Percentiles rank a stretch among this genome's conserved stretches.
phyloP scores from a whole-genome alignment of 2,888 invertebrate species.

The Alitta virens region DNA sequence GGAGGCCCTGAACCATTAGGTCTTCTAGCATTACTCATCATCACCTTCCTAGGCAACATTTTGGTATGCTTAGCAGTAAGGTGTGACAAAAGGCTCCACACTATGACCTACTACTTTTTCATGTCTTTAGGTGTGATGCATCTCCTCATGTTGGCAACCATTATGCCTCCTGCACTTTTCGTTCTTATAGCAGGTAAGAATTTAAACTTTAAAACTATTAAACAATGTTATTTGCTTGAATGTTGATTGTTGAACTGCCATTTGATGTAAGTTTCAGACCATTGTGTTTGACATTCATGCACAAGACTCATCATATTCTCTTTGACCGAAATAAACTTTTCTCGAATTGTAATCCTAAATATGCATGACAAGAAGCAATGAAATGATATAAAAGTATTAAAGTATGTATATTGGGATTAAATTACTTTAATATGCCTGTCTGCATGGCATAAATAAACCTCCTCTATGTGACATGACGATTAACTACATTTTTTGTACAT shows the following conservation, averaged over 20 bases:
- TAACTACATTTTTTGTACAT: too few relatives aligned
- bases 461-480: too few relatives aligned
- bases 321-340: not conserved
- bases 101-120: conserved; percentile 27
- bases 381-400: too few relatives aligned
- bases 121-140: conserved; percentile 24
- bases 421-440: too few relatives aligned
- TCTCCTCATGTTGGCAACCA: conserved; percentile 16
- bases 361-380: too few relatives aligned
- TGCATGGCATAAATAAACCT: too few relatives aligned
- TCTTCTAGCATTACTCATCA: conserved; percentile 9
- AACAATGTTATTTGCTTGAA: too few relatives aligned
- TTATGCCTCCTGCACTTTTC: conserved; percentile 22
- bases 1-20: too few relatives aligned
- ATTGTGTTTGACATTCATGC: too few relatives aligned
- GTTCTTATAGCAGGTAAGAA: conserved; percentile 19
- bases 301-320: too few relatives aligned
- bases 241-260: not conserved
- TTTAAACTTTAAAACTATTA: not conserved
- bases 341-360: too few relatives aligned
- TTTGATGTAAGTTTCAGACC: not conserved
- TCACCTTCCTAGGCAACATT: conserved; percentile 14
- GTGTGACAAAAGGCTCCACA: conserved; percentile 20
- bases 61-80: conserved; percentile 21
- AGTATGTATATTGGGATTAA: too few relatives aligned